Percentiles rank a stretch among this genome's conserved stretches.
phyloP scores from a whole-genome alignment of 1,140 invertebrate species.

The Zaprionus inermis region DNA sequence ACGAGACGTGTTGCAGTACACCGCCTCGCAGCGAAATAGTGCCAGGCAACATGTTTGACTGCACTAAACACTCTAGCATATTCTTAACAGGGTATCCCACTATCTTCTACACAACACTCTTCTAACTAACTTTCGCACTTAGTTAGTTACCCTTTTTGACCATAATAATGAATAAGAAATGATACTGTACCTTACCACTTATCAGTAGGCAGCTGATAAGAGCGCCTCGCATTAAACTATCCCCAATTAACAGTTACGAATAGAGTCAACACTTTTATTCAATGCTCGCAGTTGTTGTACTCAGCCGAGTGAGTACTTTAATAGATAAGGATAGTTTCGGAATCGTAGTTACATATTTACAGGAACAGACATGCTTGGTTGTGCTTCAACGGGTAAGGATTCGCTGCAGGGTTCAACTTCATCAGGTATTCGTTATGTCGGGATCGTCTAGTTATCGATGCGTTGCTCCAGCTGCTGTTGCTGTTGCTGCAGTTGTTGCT shows the following conservation, averaged over 20 bases:
- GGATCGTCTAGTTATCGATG: slow-evolving; percentile 58
- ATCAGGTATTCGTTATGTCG: too few relatives aligned
- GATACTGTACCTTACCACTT: background rate
- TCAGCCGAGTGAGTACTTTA: slow-evolving; percentile 26
- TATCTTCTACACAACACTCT: too few relatives aligned
- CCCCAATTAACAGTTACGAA: slow-evolving; percentile 14
- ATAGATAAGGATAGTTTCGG: slow-evolving; percentile 13
- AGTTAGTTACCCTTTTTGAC: too few relatives aligned
- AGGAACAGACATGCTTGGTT: slow-evolving; percentile 25
- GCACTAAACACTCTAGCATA: too few relatives aligned
- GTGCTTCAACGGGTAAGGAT: slow-evolving; percentile 11
- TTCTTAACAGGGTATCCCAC: too few relatives aligned
- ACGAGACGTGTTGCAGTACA: too few relatives aligned
- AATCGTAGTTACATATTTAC: slow-evolving; percentile 42
- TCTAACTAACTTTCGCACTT: too few relatives aligned
- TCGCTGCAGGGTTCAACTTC: background rate
- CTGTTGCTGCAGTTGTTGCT: slow-evolving; percentile 47
- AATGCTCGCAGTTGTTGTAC: slow-evolving; percentile 54
- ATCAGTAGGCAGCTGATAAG: background rate
- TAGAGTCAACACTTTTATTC: slow-evolving; percentile 65
- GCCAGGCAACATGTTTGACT: too few relatives aligned
- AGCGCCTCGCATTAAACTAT: background rate
- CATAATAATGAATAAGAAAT: background rate
- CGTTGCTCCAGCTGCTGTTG: slow-evolving; percentile 46
- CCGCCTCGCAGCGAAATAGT: too few relatives aligned